Percentiles rank a stretch among this genome's conserved stretches.
These are phyloP conservation scores for Sibirionetta formosa DNA, from an alignment of 2,797 vertebrate species.

Conservation along the genomic window DNA sequence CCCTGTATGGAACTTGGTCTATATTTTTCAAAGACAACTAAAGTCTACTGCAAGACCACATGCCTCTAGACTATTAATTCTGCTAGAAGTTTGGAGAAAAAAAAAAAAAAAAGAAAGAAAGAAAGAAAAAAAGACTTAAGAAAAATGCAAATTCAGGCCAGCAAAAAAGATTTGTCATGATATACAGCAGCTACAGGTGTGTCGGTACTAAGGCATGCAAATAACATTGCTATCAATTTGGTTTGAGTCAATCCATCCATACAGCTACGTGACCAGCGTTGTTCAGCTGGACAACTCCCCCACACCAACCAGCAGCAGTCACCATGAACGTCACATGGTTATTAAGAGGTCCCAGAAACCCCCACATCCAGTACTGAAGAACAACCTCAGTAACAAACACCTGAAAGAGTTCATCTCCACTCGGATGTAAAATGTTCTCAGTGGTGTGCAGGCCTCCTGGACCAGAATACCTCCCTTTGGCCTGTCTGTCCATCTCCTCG, in stretches of 20 bases:
- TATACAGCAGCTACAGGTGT: background rate
- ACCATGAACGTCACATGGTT: background rate
- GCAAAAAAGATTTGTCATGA: background rate
- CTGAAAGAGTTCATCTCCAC: accelerated
- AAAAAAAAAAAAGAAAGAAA: too few species aligned
- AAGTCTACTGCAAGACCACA: background rate
- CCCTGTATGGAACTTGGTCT: background rate
- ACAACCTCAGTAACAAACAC: background rate
- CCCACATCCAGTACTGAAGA: background rate
- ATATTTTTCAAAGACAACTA: background rate
- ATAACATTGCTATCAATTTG: background rate
- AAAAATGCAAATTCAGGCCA: background rate
- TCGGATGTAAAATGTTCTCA: accelerated
- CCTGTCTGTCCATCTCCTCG: too few species aligned
- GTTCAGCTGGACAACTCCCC: too few species aligned
- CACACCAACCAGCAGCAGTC: background rate
- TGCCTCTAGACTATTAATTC: background rate
- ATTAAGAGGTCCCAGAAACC: background rate
- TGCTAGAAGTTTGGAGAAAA: background rate
- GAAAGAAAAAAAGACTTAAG: background rate
- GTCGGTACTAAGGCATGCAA: background rate
- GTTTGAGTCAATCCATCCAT: background rate
- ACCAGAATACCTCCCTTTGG: background rate
- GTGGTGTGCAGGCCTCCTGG: background rate
- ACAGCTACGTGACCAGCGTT: background rate